Evolutionary conservation across 2,888 invertebrate species (phyloP).

Genomic region (Thymelicus lineola): DNA sequence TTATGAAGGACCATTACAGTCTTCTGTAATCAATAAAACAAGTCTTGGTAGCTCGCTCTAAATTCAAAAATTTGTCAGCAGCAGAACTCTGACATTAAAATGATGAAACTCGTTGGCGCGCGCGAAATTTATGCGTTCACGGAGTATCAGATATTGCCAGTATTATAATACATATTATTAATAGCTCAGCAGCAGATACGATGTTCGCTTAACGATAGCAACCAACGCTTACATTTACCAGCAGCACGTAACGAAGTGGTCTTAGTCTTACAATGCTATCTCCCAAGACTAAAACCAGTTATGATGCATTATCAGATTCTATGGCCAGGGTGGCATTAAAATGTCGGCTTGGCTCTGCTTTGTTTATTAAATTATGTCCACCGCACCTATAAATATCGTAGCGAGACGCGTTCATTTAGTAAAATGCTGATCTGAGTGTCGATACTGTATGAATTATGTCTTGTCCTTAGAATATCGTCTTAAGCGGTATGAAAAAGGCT

Average conservation of each 20-base stretch:
- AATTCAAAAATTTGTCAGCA: constrained; percentile 24
- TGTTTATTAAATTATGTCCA: constrained; percentile 85
- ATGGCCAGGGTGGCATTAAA: constrained; percentile 72
- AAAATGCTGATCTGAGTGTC: constrained; percentile 76
- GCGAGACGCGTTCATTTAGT: constrained; percentile 80
- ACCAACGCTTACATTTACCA: constrained; percentile 63
- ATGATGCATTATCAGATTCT: constrained; percentile 82
- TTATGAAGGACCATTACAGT: too few relatives aligned
- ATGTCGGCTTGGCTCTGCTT: constrained; percentile 71
- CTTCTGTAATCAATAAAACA: not conserved
- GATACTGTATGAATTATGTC: constrained; percentile 80
- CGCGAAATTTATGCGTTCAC: constrained; percentile 42
- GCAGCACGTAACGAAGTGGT: constrained; percentile 79
- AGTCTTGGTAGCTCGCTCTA: not conserved
- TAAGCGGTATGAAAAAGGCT: constrained; percentile 63
- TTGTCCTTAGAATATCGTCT: constrained; percentile 72
- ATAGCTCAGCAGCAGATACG: constrained; percentile 72
- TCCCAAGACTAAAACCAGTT: constrained; percentile 78
- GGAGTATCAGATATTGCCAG: constrained; percentile 71
- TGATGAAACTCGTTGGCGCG: constrained; percentile 26
- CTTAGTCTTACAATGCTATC: constrained; percentile 83
- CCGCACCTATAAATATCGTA: constrained; percentile 76
- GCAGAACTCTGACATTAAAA: constrained; percentile 13
- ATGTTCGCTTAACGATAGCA: constrained; percentile 69
- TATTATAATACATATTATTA: constrained; percentile 72